Evolutionary conservation across 2,797 vertebrate genomes (phyloP).

Genomic region (Pitangus sulphuratus): DNA sequence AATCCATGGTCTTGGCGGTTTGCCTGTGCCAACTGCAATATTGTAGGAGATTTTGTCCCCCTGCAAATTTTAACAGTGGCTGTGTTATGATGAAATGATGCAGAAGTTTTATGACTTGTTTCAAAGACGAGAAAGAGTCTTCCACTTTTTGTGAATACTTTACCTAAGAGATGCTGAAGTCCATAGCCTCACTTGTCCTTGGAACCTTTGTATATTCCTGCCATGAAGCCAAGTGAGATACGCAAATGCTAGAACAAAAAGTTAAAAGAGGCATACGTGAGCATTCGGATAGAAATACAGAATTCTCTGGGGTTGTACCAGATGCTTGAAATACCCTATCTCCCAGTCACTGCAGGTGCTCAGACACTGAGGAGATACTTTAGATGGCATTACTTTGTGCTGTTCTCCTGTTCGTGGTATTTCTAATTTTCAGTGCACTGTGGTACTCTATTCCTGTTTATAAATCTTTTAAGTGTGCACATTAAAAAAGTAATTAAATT

Average conservation of each 20-base stretch:
- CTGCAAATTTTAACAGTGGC: background rate
- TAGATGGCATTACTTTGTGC: background rate
- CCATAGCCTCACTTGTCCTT: background rate
- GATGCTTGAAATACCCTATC: background rate
- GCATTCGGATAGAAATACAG: background rate
- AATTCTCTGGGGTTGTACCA: background rate
- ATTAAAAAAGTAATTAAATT: conserved; percentile 84
- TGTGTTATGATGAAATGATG: background rate
- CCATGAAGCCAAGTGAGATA: background rate
- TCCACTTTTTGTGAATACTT: background rate
- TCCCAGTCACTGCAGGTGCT: background rate
- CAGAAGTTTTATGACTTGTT: background rate
- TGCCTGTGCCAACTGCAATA: conserved; percentile 1
- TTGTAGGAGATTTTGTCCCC: background rate
- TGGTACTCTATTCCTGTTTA: conserved; percentile 68
- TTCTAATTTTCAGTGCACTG: conserved; percentile 13
- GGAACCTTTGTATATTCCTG: background rate
- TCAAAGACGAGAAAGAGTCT: background rate
- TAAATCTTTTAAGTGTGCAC: conserved; percentile 77
- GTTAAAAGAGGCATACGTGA: background rate
- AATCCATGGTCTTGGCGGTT: background rate
- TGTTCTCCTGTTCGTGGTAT: background rate
- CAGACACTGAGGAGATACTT: background rate
- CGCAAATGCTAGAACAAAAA: background rate
- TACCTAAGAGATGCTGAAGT: background rate